Evolutionary conservation across 1,140 invertebrate genomes (phyloP).

Genomic region (Apis cerana): DNA sequence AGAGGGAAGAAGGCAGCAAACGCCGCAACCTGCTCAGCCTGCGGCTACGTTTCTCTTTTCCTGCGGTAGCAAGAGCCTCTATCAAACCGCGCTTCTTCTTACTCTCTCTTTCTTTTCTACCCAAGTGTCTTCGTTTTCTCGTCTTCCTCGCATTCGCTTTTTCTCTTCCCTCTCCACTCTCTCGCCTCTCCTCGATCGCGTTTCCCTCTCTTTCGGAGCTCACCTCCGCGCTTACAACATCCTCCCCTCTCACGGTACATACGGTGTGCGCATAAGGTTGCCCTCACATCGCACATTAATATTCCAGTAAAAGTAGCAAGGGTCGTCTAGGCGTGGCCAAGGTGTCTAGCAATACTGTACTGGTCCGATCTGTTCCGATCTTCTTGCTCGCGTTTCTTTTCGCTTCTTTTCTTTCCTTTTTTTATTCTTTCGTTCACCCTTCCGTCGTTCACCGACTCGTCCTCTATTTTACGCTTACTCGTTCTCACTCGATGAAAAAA

Average conservation of each 20-base stretch:
- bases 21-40: constrained; percentile 74
- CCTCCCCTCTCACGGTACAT: background rate
- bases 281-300: constrained; percentile 69
- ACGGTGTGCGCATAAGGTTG: constrained; percentile 5
- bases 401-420: background rate
- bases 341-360: background rate
- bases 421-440: too few species aligned
- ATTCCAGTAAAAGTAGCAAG: constrained; percentile 66
- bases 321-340: constrained; percentile 66
- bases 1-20: constrained; percentile 49
- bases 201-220: background rate
- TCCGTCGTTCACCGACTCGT: too few species aligned
- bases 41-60: constrained; percentile 74
- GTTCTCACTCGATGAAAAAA: background rate
- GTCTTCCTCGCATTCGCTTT: background rate
- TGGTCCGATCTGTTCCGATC: background rate
- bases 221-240: background rate
- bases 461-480: too few species aligned
- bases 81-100: constrained; percentile 60
- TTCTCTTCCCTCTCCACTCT: background rate
- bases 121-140: constrained; percentile 6
- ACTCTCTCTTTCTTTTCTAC: constrained; percentile 9
- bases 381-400: background rate
- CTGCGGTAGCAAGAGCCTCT: constrained; percentile 73
- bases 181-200: background rate